These are phyloP conservation scores for Barnardius zonarius DNA, from an alignment of 2,113 vertebrate genomes.

Conservation along the genomic window DNA sequence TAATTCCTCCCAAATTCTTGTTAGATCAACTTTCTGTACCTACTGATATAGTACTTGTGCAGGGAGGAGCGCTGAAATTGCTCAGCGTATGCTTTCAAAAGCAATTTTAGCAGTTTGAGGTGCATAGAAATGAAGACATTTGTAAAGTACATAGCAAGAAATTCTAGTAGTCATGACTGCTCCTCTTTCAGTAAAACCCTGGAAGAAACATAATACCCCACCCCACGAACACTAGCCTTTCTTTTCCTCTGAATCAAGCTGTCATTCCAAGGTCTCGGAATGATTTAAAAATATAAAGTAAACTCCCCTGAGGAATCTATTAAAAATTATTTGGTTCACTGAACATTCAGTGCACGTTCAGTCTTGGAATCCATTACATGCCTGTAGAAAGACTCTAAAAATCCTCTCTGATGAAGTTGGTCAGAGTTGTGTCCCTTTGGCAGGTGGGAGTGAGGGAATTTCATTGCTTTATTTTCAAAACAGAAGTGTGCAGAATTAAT, in stretches of 20 bases:
- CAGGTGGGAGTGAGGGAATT: constrained; percentile 33
- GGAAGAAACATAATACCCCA: not conserved
- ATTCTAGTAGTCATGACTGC: not conserved
- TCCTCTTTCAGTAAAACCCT: not conserved
- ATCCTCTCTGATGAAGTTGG: not conserved
- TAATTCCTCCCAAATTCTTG: not conserved
- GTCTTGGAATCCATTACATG: constrained; percentile 50
- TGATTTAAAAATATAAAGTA: constrained; percentile 62
- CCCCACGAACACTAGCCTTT: not conserved
- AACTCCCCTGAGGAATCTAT: constrained; percentile 59
- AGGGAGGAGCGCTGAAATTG: not conserved
- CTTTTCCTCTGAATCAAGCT: constrained; percentile 31
- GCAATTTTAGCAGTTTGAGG: not conserved
- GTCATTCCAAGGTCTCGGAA: constrained; percentile 47
- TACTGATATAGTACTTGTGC: not conserved
- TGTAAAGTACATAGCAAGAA: not conserved
- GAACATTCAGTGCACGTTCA: constrained; percentile 49
- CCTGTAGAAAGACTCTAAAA: constrained; percentile 48
- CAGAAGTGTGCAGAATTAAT: constrained; percentile 52
- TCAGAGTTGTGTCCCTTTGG: constrained; percentile 24
- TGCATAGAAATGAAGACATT: not conserved
- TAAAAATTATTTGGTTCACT: constrained; percentile 70
- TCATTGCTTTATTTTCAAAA: constrained; percentile 54
- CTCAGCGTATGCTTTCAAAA: not conserved
- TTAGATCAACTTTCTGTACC: not conserved